Base-by-base conservation (phyloP, 2,888 invertebrate genomes). In the Mamestra brassicae region DNA sequence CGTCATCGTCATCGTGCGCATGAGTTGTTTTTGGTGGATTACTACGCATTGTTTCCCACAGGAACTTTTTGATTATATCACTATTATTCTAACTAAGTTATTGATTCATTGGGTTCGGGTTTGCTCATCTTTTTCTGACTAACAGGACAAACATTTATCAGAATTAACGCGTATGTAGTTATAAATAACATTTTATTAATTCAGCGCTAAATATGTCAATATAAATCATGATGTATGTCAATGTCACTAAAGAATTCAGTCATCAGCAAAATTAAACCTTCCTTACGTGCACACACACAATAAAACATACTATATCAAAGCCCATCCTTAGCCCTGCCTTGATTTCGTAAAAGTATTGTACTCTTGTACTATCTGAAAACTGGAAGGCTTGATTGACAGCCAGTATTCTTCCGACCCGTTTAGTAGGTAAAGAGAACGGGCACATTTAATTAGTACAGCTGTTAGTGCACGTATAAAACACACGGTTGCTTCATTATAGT, bases 1-100 rank as follows among this genome's bases (percentile, higher is more conserved):
- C 87, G 95, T 95, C 95, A 95, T 87, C 87, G 66, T 84, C 94
- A 94, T 88, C 88, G 72, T 87, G 88, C 90, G 90, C 90, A 83
- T 88, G 89, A 90, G 88, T 88, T 85, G 87, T 68, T 87, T 88
- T 89, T 76, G 85, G 86, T 82, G 66, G 74, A 67, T 64, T 78
- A 85, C 69, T 78, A 78, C 62, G 58, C 76, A 86, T 83, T 84
- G 78, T 81, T 87, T 45, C 62, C 62, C 26, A 75, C 71, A 69
- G 81, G 84, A 84, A 80, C 62, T 61, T 81, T 85, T 85, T 64
- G 63, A 73, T 83, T 80, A 79, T 74, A 73, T 76, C 69, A 83
- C 80, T 83, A 66, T 77, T 58, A 62, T 80, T 85, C 79, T 64
- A 61, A 63, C 13, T 78, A 84, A 78, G n/a, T 62, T 67, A 76